These are phyloP conservation scores for Hipparchia semele DNA, from an alignment of 2,888 invertebrate genomes.

Conservation along the genomic window DNA sequence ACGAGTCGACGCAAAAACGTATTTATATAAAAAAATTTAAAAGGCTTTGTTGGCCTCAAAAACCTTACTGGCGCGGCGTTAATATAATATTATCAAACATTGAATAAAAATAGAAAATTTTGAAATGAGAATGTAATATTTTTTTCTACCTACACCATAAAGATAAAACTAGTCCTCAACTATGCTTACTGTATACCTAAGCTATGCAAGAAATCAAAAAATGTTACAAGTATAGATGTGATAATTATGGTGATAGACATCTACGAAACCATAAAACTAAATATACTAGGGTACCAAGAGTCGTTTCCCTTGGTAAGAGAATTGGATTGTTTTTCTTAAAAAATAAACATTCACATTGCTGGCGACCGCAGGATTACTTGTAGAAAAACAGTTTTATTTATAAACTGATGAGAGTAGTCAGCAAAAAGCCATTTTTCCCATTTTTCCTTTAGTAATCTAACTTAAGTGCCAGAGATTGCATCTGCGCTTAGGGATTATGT, in stretches of 20 bases:
- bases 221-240: too few relatives aligned
- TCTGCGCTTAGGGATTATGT: neutral
- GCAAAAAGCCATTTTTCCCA: neutral
- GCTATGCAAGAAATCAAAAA: too few relatives aligned
- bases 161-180: too few relatives aligned
- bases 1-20: slow-evolving; percentile 23
- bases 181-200: too few relatives aligned
- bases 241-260: too few relatives aligned
- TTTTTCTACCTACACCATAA: too few relatives aligned
- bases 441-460: neutral
- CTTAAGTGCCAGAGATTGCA: neutral
- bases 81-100: neutral
- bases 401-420: neutral
- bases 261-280: too few relatives aligned
- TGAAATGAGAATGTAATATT: too few relatives aligned
- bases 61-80: neutral
- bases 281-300: too few relatives aligned
- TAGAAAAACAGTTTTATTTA: neutral
- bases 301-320: neutral
- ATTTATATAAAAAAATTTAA: neutral
- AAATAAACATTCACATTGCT: neutral
- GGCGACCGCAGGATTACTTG: neutral
- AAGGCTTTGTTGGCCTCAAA: neutral
- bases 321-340: neutral
- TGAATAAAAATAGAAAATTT: too few relatives aligned